A percentile compares a stretch with the other conserved stretches of the same genome.
These are phyloP conservation scores for Brachionus paranguensis DNA, from an alignment of 1,140 invertebrate genomes.

Conservation along the genomic window DNA sequence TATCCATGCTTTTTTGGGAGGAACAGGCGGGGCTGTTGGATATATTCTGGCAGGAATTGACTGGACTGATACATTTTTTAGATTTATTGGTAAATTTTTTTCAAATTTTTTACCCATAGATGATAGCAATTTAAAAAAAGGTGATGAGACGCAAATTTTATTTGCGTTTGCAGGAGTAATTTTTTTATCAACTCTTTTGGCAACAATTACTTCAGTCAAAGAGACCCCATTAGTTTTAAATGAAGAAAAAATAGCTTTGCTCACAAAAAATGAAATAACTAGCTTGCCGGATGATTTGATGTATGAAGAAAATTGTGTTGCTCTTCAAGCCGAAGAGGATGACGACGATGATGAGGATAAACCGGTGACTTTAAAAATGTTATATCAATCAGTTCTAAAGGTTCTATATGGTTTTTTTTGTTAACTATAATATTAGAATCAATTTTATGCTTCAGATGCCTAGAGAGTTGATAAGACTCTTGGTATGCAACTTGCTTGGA, in stretches of 20 bases:
- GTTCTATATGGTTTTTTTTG: neutral
- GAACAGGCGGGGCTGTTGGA: slow-evolving; percentile 56
- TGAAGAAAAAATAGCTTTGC: neutral
- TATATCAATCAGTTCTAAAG: slow-evolving; percentile 4
- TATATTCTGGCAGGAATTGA: slow-evolving; percentile 58
- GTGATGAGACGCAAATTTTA: slow-evolving; percentile 24
- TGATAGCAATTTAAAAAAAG: neutral
- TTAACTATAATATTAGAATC: neutral
- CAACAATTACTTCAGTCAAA: slow-evolving; percentile 12
- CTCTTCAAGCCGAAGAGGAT: neutral
- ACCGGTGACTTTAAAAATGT: slow-evolving; percentile 32
- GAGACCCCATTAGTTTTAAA: slow-evolving; percentile 11
- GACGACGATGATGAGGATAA: slow-evolving; percentile 18
- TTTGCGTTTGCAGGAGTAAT: slow-evolving; percentile 22
- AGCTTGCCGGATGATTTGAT: slow-evolving; percentile 22
- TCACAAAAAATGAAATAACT: neutral
- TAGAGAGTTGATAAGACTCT: neutral
- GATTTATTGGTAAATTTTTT: neutral
- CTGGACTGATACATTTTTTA: slow-evolving; percentile 50
- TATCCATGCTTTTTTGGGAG: slow-evolving; percentile 32
- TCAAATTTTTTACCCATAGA: neutral
- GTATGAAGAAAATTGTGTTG: neutral
- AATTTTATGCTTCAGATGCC: slow-evolving; percentile 11
- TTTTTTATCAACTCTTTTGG: neutral
- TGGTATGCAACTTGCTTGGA: slow-evolving; percentile 16